These are phyloP conservation scores for Globodera rostochiensis DNA, from an alignment of 1,140 invertebrate genomes.

Conservation along the genomic window DNA sequence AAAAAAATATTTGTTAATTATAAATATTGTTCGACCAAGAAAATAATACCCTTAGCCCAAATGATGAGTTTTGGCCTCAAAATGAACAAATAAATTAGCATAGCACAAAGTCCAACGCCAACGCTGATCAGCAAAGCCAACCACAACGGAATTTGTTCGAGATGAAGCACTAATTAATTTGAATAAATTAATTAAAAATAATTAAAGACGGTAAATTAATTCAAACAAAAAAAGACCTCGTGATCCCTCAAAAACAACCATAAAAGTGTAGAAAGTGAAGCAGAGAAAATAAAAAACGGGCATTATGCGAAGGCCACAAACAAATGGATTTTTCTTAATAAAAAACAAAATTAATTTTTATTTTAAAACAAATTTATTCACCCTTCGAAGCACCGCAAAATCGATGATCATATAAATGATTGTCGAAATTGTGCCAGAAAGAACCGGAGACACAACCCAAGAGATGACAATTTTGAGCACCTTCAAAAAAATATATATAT, in stretches of 20 bases:
- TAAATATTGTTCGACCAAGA: background rate
- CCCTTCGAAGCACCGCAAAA: slow-evolving; percentile 77
- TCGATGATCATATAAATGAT: slow-evolving; percentile 79
- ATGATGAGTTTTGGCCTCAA: slow-evolving; percentile 39
- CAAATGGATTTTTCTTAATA: slow-evolving; percentile 74
- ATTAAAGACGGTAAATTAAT: background rate
- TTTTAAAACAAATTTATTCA: slow-evolving; percentile 43
- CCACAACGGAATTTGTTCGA: slow-evolving; percentile 85
- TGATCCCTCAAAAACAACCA: slow-evolving; percentile 86
- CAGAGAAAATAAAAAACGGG: slow-evolving; percentile 90
- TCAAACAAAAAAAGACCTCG: slow-evolving; percentile 71
- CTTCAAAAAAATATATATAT: background rate
- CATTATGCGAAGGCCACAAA: slow-evolving; percentile 78
- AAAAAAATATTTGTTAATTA: background rate
- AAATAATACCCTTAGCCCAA: slow-evolving; percentile 13
- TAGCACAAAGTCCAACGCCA: slow-evolving; percentile 74
- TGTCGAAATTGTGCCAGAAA: slow-evolving; percentile 86
- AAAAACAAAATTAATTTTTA: slow-evolving; percentile 11
- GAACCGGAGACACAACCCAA: slow-evolving; percentile 90
- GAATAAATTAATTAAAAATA: background rate
- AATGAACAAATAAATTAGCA: slow-evolving; percentile 75
- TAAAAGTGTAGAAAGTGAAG: slow-evolving; percentile 86
- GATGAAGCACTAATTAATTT: slow-evolving; percentile 75
- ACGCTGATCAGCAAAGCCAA: slow-evolving; percentile 76
- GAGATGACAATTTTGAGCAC: slow-evolving; percentile 75